Percentiles rank a stretch among this genome's conserved stretches.
phyloP scores from a whole-genome alignment of 2,113 vertebrate genomes.

The Tachuris rubrigastra region DNA sequence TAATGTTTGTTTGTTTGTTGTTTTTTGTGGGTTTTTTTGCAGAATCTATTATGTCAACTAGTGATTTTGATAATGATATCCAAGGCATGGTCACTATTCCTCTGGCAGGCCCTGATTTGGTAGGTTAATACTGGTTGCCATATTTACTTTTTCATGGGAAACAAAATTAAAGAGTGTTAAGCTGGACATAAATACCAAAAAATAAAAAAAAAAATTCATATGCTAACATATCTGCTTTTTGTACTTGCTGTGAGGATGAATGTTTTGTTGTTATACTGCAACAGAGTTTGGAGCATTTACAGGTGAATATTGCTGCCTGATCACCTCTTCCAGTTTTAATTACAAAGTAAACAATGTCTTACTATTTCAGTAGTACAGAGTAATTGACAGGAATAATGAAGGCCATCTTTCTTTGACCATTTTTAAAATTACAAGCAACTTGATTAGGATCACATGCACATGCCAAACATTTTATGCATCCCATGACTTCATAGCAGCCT shows the following conservation, averaged over 20 bases:
- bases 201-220: too few relatives aligned
- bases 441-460: neutral
- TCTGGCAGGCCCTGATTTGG: slow-evolving; percentile 35
- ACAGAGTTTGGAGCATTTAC: neutral
- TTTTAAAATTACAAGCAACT: neutral
- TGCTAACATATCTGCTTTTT: neutral
- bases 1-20: neutral
- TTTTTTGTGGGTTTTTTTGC: neutral
- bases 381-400: neutral
- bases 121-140: neutral
- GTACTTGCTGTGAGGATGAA: neutral
- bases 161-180: neutral
- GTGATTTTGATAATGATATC: slow-evolving; percentile 43
- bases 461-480: neutral
- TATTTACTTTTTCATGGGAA: neutral
- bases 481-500: neutral
- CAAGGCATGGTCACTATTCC: slow-evolving; percentile 24
- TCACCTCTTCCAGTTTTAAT: neutral
- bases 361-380: neutral
- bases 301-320: neutral
- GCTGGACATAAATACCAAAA: neutral
- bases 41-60: slow-evolving; percentile 32
- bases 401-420: neutral
- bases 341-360: neutral
- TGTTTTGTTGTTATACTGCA: neutral